phyloP scores from a whole-genome alignment of 2,113 vertebrate species.

The Gnathonemus echidnorhynchus region DNA sequence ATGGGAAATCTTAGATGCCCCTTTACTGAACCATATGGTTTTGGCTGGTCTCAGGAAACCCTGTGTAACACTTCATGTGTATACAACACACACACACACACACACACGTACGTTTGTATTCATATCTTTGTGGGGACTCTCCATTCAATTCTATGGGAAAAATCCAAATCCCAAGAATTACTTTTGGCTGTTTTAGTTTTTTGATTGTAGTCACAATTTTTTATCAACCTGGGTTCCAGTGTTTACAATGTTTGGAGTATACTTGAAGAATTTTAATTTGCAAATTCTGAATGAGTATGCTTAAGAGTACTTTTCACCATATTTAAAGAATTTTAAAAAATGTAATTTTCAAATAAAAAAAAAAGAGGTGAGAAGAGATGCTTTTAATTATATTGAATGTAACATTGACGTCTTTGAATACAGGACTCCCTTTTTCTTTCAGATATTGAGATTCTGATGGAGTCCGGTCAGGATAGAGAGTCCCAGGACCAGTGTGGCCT shows the following conservation, averaged over 20 bases:
- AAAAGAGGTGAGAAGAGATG: not conserved
- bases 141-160: too few relatives aligned
- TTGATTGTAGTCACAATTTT: not conserved
- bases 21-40: too few relatives aligned
- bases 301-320: not conserved
- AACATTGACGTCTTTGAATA: not conserved
- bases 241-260: not conserved
- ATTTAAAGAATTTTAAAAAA: not conserved
- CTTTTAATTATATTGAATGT: not conserved
- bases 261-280: not conserved
- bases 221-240: not conserved
- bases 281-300: not conserved
- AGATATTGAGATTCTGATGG: constrained; percentile 78
- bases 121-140: too few relatives aligned
- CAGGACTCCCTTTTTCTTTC: not conserved
- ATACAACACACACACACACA: too few relatives aligned
- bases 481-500: constrained; percentile 51
- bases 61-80: too few relatives aligned
- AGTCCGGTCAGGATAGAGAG: constrained; percentile 57
- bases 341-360: not conserved
- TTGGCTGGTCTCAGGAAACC: too few relatives aligned
- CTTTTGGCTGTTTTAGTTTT: too few relatives aligned
- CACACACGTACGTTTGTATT: too few relatives aligned
- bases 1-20: too few relatives aligned
- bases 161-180: too few relatives aligned